phyloP scores from a whole-genome alignment of 2,888 invertebrate species.

The Ischnus inquisitorius region DNA sequence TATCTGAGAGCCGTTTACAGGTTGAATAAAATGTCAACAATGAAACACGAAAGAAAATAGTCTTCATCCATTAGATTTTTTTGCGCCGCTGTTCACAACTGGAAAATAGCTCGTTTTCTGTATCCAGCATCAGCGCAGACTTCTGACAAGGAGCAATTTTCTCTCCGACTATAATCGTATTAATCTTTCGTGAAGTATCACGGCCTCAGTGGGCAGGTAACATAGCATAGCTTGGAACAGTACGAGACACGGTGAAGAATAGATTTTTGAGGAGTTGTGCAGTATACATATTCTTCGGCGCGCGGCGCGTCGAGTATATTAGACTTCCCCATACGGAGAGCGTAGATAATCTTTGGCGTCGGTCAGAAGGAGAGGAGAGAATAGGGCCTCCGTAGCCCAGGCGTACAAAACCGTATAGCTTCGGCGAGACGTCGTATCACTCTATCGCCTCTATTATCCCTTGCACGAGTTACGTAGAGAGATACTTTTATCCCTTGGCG shows the following conservation, averaged over 20 bases:
- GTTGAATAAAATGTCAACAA: background rate
- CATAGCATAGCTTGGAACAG: slow-evolving; percentile 8
- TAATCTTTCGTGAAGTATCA: slow-evolving; percentile 58
- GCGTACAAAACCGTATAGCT: slow-evolving; percentile 21
- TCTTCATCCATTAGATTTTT: background rate
- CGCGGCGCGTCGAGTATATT: slow-evolving; percentile 57
- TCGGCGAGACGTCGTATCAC: slow-evolving; percentile 65
- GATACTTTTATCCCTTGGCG: slow-evolving; percentile 58
- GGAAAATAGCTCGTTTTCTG: slow-evolving; percentile 20
- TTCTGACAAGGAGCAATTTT: slow-evolving; percentile 56
- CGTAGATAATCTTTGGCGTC: slow-evolving; percentile 61
- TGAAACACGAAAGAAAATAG: slow-evolving; percentile 10
- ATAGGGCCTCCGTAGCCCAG: background rate
- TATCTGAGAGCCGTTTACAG: background rate
- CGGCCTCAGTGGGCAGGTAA: slow-evolving; percentile 30
- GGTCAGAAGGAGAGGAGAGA: slow-evolving; percentile 30
- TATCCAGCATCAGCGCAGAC: slow-evolving; percentile 18
- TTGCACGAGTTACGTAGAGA: slow-evolving; percentile 61
- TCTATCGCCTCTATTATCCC: slow-evolving; percentile 67
- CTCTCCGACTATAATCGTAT: slow-evolving; percentile 44
- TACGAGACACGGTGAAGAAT: slow-evolving; percentile 36
- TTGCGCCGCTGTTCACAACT: background rate
- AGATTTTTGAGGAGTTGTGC: slow-evolving; percentile 51
- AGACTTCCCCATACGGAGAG: slow-evolving; percentile 62
- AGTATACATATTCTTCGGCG: slow-evolving; percentile 3